phyloP scores from a whole-genome alignment of 2,888 invertebrate genomes.

The Buathra laborator region DNA sequence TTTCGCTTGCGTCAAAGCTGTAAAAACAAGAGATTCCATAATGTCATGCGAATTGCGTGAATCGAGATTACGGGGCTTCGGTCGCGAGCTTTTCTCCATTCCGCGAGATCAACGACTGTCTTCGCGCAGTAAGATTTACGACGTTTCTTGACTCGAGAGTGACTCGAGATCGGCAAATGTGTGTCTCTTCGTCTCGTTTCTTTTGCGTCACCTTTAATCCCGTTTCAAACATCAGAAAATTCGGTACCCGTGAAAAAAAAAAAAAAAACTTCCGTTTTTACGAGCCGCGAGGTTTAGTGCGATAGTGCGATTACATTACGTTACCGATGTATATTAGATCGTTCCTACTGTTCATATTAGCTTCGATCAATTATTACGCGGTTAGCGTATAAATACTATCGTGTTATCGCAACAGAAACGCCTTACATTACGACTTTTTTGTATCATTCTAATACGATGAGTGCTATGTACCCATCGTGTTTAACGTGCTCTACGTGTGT shows the following conservation, averaged over 20 bases:
- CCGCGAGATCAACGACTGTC: slow-evolving; percentile 17
- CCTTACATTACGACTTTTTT: too few species aligned
- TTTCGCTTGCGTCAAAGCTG: slow-evolving; percentile 37
- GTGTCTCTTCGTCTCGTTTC: slow-evolving; percentile 13
- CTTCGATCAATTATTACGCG: slow-evolving; percentile 13
- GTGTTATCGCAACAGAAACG: background rate
- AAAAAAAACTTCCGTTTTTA: background rate
- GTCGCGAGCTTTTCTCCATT: slow-evolving; percentile 6
- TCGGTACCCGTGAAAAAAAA: background rate
- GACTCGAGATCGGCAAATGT: background rate
- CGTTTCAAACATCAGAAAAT: slow-evolving; percentile 31
- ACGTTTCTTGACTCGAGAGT: slow-evolving; percentile 2
- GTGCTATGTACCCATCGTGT: too few species aligned
- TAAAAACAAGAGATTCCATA: slow-evolving; percentile 26
- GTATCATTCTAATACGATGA: too few species aligned
- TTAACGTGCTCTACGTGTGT: background rate
- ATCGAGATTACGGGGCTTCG: slow-evolving; percentile 52
- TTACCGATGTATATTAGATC: background rate
- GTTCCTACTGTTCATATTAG: background rate
- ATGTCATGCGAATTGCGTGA: slow-evolving; percentile 49
- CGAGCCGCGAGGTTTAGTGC: background rate
- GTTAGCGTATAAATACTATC: slow-evolving; percentile 1
- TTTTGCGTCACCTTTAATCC: slow-evolving; percentile 39
- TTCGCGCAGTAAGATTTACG: slow-evolving; percentile 45
- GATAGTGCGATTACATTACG: background rate